These are phyloP conservation scores for Baccha elongata DNA, from an alignment of 2,888 invertebrate species.

Conservation along the genomic window DNA sequence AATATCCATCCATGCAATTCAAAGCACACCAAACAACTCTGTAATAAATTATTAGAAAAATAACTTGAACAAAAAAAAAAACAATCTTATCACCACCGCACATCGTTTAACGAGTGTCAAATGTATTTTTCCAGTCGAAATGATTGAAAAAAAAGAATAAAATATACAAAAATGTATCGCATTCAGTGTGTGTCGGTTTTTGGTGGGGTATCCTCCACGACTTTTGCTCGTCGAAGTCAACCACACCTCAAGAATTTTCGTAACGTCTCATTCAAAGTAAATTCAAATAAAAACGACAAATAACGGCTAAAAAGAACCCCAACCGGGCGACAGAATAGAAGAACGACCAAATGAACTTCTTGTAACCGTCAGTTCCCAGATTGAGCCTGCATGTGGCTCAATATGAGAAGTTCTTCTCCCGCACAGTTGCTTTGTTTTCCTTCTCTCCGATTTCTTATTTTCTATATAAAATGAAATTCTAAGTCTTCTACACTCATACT, in stretches of 20 bases:
- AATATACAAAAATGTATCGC: conserved; percentile 4
- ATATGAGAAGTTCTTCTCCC: conserved; percentile 49
- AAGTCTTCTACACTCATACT: conserved; percentile 65
- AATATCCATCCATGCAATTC: conserved; percentile 35
- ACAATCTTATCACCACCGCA: conserved; percentile 50
- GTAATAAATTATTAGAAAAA: conserved; percentile 66
- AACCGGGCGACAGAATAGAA: conserved; percentile 25
- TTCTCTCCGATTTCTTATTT: conserved; percentile 29
- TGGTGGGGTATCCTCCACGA: conserved; percentile 15
- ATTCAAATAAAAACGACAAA: conserved; percentile 26
- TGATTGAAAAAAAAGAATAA: conserved; percentile 17
- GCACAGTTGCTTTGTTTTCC: not conserved
- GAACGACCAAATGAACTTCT: not conserved
- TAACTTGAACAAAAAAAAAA: not conserved
- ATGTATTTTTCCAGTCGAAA: conserved; percentile 40
- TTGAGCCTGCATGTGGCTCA: conserved; percentile 61
- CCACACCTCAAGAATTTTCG: conserved; percentile 66
- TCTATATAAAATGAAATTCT: conserved; percentile 54
- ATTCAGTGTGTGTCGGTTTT: conserved; percentile 11
- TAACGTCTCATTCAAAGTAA: conserved; percentile 58
- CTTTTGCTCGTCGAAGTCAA: conserved; percentile 42
- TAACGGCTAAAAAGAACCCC: conserved; percentile 30
- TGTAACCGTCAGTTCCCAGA: conserved; percentile 65
- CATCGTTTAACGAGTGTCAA: conserved; percentile 57
- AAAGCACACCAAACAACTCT: conserved; percentile 43